Percentiles rank a stretch among this genome's conserved stretches.
phyloP scores from a whole-genome alignment of 2,113 vertebrate species.

The Peromyscus californicus region DNA sequence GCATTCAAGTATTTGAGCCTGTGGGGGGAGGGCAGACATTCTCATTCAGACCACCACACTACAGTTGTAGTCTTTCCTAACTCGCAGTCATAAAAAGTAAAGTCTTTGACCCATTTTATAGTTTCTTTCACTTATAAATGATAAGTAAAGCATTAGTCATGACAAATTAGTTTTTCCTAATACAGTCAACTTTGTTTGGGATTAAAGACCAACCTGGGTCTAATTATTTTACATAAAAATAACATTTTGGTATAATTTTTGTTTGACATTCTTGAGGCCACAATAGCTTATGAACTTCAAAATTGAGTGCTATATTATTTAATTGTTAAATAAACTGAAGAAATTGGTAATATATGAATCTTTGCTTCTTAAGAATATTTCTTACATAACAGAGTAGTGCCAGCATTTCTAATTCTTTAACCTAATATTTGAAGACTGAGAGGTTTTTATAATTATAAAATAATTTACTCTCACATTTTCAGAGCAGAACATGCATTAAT shows the following conservation, averaged over 20 bases:
- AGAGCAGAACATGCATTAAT: background rate
- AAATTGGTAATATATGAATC: background rate
- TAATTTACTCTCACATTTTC: background rate
- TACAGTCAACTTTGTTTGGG: background rate
- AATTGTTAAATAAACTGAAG: background rate
- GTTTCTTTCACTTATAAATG: background rate
- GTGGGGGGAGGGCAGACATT: rapidly evolving
- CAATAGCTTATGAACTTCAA: background rate
- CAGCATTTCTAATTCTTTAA: background rate
- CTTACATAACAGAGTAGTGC: background rate
- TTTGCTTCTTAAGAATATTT: background rate
- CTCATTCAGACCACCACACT: background rate
- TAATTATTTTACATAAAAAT: background rate
- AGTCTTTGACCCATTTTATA: background rate
- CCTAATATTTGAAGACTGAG: background rate
- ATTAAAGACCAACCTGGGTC: background rate
- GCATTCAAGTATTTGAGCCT: background rate
- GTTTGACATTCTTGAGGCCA: background rate
- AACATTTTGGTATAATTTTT: background rate
- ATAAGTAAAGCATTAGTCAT: background rate
- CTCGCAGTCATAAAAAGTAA: background rate
- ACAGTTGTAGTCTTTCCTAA: background rate
- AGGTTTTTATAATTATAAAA: slow-evolving; percentile 14
- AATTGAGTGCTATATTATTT: background rate
- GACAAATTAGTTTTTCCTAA: background rate